phyloP scores from a whole-genome alignment of 1,140 invertebrate species.

The Achatina immaculata region DNA sequence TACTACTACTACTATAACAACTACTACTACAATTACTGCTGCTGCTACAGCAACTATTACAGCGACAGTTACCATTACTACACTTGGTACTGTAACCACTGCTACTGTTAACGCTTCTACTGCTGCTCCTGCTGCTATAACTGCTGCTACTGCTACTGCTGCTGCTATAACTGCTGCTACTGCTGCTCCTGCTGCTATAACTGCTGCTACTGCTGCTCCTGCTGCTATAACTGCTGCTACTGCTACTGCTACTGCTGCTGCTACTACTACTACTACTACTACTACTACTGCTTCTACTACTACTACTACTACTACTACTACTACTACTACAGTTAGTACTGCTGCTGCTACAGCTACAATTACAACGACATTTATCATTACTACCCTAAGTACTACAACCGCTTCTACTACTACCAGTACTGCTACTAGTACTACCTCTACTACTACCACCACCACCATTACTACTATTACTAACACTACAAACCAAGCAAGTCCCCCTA shows the following conservation, averaged over 20 bases:
- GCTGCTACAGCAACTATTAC: neutral
- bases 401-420: slow-evolving; percentile 9
- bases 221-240: neutral
- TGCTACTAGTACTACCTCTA: neutral
- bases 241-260: slow-evolving; percentile 3
- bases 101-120: neutral
- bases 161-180: neutral
- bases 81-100: neutral
- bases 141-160: neutral
- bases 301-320: neutral
- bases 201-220: neutral
- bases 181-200: neutral
- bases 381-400: neutral
- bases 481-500: neutral
- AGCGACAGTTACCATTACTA: neutral
- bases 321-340: neutral
- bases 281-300: neutral
- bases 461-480: neutral
- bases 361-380: neutral
- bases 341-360: neutral
- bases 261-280: neutral
- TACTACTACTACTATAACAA: neutral
- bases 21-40: neutral
- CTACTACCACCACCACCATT: neutral
- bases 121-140: neutral